Percentiles rank a stretch among this genome's conserved stretches.
Conservation (phyloP, 2,797 vertebrate genomes). For the Acanthopagrus latus region DNA sequence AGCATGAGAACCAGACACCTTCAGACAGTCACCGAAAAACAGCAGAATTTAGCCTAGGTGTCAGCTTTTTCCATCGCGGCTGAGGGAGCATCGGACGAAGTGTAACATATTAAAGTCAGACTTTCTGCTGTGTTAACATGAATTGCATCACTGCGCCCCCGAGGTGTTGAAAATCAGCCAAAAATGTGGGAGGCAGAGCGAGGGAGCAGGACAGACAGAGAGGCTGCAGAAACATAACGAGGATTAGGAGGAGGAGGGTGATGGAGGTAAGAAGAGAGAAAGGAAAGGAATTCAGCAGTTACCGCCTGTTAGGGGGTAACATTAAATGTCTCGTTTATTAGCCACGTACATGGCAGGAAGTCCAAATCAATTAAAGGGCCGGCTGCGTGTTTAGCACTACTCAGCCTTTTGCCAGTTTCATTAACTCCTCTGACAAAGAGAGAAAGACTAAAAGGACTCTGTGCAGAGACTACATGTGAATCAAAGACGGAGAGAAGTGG, state of each 20-base stretch:
- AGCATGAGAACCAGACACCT: not conserved
- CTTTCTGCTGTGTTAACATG: conserved; percentile 49
- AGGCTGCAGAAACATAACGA: not conserved
- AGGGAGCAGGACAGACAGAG: not conserved
- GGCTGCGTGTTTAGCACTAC: conserved; percentile 44
- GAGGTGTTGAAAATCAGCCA: conserved; percentile 24
- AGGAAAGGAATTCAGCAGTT: not conserved
- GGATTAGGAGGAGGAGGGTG: not conserved
- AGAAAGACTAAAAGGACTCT: conserved; percentile 4
- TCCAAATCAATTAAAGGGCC: conserved; percentile 52
- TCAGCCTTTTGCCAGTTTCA: conserved; percentile 57
- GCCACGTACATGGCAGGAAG: conserved; percentile 47
- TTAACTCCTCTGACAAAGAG: conserved; percentile 30
- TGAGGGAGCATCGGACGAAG: conserved; percentile 1
- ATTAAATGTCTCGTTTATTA: conserved; percentile 51
- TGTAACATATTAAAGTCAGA: conserved; percentile 8
- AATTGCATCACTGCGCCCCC: conserved; percentile 49
- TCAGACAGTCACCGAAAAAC: not conserved
- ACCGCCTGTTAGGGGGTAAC: not conserved
- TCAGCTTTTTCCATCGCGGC: conserved; percentile 13
- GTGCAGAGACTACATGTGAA: not conserved
- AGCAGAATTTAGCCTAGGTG: not conserved
- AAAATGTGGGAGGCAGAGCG: not conserved
- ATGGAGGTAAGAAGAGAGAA: not conserved
- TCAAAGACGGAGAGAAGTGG: conserved; percentile 35